Evolutionary conservation across 2,888 invertebrate genomes (phyloP), one percentile per base, ranked within the genome.

Genomic region (Mechanitis messenoides): DNA sequence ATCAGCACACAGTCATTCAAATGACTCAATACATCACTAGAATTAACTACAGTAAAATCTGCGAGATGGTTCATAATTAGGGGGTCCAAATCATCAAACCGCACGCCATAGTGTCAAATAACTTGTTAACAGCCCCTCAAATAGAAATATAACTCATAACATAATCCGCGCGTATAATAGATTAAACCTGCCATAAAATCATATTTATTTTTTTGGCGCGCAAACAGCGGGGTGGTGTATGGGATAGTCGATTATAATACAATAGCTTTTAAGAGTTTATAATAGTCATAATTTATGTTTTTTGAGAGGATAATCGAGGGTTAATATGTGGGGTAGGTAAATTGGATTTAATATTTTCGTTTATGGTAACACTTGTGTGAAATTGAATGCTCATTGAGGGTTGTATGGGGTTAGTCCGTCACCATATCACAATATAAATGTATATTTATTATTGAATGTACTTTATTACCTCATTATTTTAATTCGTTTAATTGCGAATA

Each of bases 261-360:
- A 88, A 89, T 87, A 76, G 76, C 71, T 73, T 65, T 76, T 68
- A 74, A 85, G 84, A 82, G 84, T 80, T 85, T 88, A 85, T 88
- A 83, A 87, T 86, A 83, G 79, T 84, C 83, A 87, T 88, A 85
- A 86, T 86, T 86, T 80, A 78, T 85, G 83, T 85, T 85, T 85
- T 76, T 73, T 78, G 75, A 78, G 70, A 70, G 78, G 83, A 86
- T 87, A 79, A 85, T 85, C 81, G 84, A 79, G 82, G 87, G 87
- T 84, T 76, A 75, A 64, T 69, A 61, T 73, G 70, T 77, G 76
- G 83, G 83, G 82, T 81, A 78, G 78, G 77, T 83, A 83, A 86
- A 89, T 89, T 90, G 89, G 90, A 90, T 89, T 87, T 87, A 89
- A 89, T 90, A 89, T 89, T 90, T 88, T 82, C 81, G 78, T 85